These are phyloP conservation scores for Hypomecis punctinalis DNA, from an alignment of 2,888 invertebrate species.

Conservation along the genomic window DNA sequence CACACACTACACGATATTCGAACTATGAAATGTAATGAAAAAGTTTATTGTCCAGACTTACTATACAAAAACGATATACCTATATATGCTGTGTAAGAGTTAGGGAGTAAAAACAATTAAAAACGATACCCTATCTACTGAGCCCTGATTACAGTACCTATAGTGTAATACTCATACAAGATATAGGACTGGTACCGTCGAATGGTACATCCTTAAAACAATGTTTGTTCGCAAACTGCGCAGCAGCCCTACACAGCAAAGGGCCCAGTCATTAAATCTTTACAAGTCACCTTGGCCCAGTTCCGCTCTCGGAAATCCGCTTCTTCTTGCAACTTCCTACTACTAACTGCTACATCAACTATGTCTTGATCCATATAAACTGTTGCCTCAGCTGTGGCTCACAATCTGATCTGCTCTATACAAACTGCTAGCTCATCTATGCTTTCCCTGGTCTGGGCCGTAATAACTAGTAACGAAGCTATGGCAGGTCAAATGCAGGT, in stretches of 20 bases:
- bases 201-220: neutral
- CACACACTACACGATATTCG: too few relatives aligned
- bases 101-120: too few relatives aligned
- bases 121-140: too few relatives aligned
- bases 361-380: conserved; percentile 2
- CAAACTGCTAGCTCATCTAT: conserved; percentile 3
- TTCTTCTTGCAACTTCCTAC: conserved; percentile 33
- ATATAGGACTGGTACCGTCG: too few relatives aligned
- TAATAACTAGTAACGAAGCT: neutral
- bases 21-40: too few relatives aligned
- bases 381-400: conserved; percentile 1
- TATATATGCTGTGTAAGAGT: too few relatives aligned
- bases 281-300: conserved; percentile 63
- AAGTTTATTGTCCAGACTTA: too few relatives aligned
- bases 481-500: conserved; percentile 29
- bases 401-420: neutral
- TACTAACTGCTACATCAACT: conserved; percentile 20
- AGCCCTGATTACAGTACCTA: too few relatives aligned
- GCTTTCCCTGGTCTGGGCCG: conserved; percentile 1
- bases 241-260: conserved; percentile 40
- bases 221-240: conserved; percentile 1
- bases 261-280: conserved; percentile 61
- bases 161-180: too few relatives aligned
- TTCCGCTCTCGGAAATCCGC: conserved; percentile 40
- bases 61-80: too few relatives aligned